Conservation (phyloP, 2,113 vertebrate species). For the Ceratotherium simum region DNA sequence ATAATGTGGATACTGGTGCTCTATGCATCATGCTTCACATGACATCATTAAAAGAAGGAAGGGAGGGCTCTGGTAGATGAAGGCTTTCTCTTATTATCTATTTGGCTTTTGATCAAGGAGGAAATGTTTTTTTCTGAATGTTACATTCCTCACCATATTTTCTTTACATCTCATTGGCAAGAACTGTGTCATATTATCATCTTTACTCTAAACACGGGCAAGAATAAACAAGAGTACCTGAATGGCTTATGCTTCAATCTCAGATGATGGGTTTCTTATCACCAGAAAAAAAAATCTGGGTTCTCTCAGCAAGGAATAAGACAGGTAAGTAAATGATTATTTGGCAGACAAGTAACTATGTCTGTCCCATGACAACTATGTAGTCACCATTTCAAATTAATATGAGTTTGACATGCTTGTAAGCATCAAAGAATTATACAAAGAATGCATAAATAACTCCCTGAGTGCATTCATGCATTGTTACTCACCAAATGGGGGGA, state of each 20-base stretch:
- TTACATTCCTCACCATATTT: neutral
- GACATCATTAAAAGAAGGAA: neutral
- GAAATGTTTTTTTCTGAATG: too few species aligned
- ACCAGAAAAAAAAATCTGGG: neutral
- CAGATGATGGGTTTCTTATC: neutral
- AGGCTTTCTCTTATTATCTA: neutral
- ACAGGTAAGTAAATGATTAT: neutral
- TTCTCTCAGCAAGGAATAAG: neutral
- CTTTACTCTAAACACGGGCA: neutral
- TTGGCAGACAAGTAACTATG: neutral
- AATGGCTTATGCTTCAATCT: neutral
- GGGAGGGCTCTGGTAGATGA: neutral
- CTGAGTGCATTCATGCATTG: neutral
- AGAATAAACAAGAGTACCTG: neutral
- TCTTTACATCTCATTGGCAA: neutral
- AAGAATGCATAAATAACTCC: neutral
- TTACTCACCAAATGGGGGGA: neutral
- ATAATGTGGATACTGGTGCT: neutral
- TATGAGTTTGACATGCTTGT: neutral
- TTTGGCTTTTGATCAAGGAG: neutral
- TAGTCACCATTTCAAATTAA: neutral
- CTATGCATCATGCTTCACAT: neutral
- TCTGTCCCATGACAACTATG: neutral
- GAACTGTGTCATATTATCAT: neutral
- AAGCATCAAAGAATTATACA: neutral